Conservation (phyloP, 1,140 invertebrate genomes). For the Pachypeltis micranthus region DNA sequence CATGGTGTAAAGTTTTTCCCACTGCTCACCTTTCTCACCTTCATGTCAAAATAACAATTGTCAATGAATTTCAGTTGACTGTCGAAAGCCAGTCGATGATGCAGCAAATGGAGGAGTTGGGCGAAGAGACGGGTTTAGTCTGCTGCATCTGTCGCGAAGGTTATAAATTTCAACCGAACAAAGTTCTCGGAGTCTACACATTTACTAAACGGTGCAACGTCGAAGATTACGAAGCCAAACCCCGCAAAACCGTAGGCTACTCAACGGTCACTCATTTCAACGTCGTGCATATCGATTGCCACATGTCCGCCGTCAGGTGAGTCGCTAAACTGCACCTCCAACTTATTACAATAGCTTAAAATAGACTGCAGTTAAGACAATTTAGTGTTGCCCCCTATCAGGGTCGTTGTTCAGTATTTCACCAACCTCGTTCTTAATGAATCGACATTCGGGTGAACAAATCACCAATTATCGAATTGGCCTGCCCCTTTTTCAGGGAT, state of each 20-base stretch:
- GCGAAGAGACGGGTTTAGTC: conserved; percentile 88
- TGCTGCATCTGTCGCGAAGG: conserved; percentile 98
- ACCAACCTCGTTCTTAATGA: too few species aligned
- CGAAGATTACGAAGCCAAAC: conserved; percentile 85
- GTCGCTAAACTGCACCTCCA: too few species aligned
- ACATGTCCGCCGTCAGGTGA: conserved; percentile 79
- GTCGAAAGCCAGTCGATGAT: conserved; percentile 71
- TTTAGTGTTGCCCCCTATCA: neutral
- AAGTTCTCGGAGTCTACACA: conserved; percentile 90
- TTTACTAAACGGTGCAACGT: conserved; percentile 90
- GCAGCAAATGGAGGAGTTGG: conserved; percentile 87
- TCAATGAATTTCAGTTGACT: conserved; percentile 57
- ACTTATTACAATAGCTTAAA: neutral
- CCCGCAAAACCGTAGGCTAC: conserved; percentile 72
- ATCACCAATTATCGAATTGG: too few species aligned
- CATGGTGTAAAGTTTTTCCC: too few species aligned
- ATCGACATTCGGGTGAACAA: too few species aligned
- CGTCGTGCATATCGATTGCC: conserved; percentile 94
- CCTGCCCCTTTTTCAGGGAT: too few species aligned
- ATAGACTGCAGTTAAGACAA: neutral
- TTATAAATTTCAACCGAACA: conserved; percentile 85
- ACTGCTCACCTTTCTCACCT: too few species aligned
- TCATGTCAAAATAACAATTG: too few species aligned
- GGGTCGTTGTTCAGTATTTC: neutral
- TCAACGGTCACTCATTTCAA: conserved; percentile 97